Base-by-base conservation (phyloP, 2,113 vertebrate species). In the Corythornis madagascariensis region DNA sequence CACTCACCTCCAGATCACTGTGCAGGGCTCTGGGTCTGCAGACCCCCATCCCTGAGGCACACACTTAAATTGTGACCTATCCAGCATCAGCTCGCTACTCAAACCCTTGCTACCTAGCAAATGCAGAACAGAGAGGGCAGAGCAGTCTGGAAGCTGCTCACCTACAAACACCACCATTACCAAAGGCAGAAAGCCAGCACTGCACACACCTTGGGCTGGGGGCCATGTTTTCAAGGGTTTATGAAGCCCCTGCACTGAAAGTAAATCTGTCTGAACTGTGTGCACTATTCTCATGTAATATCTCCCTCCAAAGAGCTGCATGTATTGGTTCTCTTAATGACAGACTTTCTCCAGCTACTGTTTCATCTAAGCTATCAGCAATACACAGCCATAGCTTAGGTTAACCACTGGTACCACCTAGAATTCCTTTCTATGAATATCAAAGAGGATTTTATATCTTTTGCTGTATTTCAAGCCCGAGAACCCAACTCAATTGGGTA, bases 381-480 rank as follows among this genome's bases (percentile, higher is more conserved):
- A 48, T 26, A 48, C 33, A 18, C 17, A 89, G 45, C 21, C 71
- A 52, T 25, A 56, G 64, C 60, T 95, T 63, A 88, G 74, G 50
- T 66, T 88, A 96, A 94, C 66, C 28, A 77, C 40, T 72, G 63
- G 48, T 70, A 65, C 33, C 28, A 67, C 26, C 33, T 40, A 74
- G n/a, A 94, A 81, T 81, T 77, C 71, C 78, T 76, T 94, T 60
- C 72, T 86, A 24, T 52, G 70, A 90, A 76, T 88, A 93, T 35
- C 86, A 89, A 95, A 92, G 31, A 69, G 50, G 21, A 63, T 86
- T 88, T 88, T 86, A 66, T 47, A 66, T n/a, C 22, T 91, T 87
- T 63, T 6, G 6, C 73, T 47, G 50, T 63, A 76, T 93, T 96
- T 88, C 65, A 69, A 95, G 55, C 60, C 43, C 75, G 76, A 92